phyloP scores from a whole-genome alignment of 2,113 vertebrate genomes.

The Dunckerocampus dactyliophorus region DNA sequence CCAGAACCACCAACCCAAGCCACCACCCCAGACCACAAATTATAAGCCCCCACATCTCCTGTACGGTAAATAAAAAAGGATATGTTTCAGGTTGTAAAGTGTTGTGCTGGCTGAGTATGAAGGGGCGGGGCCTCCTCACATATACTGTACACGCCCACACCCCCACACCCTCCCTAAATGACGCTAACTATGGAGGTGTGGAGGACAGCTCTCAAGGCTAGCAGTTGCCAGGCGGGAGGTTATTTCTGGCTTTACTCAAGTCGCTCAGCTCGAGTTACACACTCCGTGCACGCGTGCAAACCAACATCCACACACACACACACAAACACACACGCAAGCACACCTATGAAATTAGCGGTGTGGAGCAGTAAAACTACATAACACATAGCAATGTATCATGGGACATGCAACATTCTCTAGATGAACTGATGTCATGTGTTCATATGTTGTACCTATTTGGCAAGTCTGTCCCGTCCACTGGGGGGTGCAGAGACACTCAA shows the following conservation, averaged over 20 bases:
- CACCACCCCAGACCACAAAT: neutral
- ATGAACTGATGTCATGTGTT: too few relatives aligned
- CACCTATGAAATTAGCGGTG: constrained; percentile 23
- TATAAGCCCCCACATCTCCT: neutral
- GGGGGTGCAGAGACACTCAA: constrained; percentile 87
- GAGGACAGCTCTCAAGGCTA: constrained; percentile 51
- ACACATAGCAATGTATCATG: too few relatives aligned
- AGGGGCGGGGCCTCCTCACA: constrained; percentile 27
- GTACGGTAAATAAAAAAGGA: too few relatives aligned
- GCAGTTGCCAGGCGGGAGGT: constrained; percentile 66
- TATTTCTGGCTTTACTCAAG: constrained; percentile 75
- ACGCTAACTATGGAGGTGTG: constrained; percentile 55
- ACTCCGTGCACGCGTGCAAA: constrained; percentile 17
- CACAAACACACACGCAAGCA: constrained; percentile 11
- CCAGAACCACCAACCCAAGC: constrained; percentile 44
- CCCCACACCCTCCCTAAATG: constrained; percentile 7
- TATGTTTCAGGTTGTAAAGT: neutral
- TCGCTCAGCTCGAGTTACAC: constrained; percentile 66
- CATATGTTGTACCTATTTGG: constrained; percentile 79
- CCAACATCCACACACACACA: constrained; percentile 20
- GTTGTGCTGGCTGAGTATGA: constrained; percentile 39
- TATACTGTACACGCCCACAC: constrained; percentile 38
- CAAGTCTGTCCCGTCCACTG: constrained; percentile 93
- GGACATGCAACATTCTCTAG: too few relatives aligned
- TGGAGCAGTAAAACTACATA: too few relatives aligned